Base-by-base conservation (phyloP, 2,888 invertebrate genomes). In the Hipparchia semele region DNA sequence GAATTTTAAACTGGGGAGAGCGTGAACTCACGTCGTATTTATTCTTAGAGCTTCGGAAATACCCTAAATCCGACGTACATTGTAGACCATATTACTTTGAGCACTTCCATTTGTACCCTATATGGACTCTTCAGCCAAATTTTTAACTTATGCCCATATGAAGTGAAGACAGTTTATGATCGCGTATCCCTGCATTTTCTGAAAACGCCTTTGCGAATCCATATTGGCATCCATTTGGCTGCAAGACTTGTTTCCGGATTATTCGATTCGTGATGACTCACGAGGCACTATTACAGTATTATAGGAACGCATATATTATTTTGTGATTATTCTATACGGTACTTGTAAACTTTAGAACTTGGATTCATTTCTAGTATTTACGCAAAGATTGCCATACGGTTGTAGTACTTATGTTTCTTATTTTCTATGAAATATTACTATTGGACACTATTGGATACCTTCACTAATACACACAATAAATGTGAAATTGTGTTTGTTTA, bases 161-260 rank as follows among this genome's bases (percentile, higher is more conserved):
- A 89, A 88, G 85, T 84, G 87, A 88, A 89, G 86, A 86, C 85
- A 86, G 87, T 91, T 91, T 92, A 91, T 89, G 88, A 84, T 86
- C 82, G 82, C 83, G 80, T 82, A 85, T 87, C 82, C 83, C 83
- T 23, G 23, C 23, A 87, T 87, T 87, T 85, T 86, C 83, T 83
- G 81, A 83, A 85, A 87, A 84, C 82, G 83, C 83, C 87, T 84
- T 80, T 82, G 79, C 80, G 79, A 84, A 81, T 82, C 81, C 83
- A 83, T 86, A 86, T 87, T 86, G 85, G 83, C 81, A 83, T 87
- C 78, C 80, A 87, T 88, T 90, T 89, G 84, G 86, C 85, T 86
- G 75, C 78, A 80, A 83, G 80, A 83, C 76, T 80, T 78, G 80
- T 80, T 83, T 80, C 80, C 78, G 79, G 79, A 82, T 83, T 82